Conservation (phyloP, 2,888 invertebrate species). For the Tetrapedia diversipes region DNA sequence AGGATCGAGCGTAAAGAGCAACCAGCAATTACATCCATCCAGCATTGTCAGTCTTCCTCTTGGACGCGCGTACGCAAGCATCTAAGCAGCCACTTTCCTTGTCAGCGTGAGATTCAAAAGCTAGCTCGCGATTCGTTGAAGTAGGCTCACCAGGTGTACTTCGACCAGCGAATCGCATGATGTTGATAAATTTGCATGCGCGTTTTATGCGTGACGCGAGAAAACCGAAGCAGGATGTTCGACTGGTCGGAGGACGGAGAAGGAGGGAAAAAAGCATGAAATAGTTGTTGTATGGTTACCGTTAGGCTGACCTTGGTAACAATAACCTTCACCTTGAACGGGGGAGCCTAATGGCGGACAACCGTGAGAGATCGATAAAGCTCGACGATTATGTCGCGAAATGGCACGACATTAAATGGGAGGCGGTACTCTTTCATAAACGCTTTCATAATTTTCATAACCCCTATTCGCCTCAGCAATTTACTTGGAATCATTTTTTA, state of each 20-base stretch:
- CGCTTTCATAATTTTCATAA: no score
- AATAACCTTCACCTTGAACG: constrained; percentile 20
- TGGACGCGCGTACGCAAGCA: background rate
- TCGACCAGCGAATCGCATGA: background rate
- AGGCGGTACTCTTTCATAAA: background rate
- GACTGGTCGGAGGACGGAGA: background rate
- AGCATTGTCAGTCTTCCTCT: constrained; percentile 8
- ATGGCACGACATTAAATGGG: background rate
- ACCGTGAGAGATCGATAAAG: constrained; percentile 30
- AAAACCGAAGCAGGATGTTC: background rate
- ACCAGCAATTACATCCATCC: constrained; percentile 21
- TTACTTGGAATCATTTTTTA: no score
- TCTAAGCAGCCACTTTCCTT: background rate
- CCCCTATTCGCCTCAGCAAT: no score
- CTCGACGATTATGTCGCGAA: constrained; percentile 14
- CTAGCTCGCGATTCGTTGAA: background rate
- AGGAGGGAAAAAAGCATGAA: constrained; percentile 1
- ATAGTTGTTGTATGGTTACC: constrained; percentile 14
- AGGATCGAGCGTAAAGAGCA: background rate
- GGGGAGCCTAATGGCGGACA: background rate
- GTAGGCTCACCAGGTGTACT: constrained; percentile 8
- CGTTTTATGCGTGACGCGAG: constrained; percentile 28
- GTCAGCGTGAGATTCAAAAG: background rate
- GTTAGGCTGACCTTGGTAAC: constrained; percentile 45
- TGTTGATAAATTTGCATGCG: background rate